Conservation (phyloP, 2,888 invertebrate species). For the Thymelicus acteon region DNA sequence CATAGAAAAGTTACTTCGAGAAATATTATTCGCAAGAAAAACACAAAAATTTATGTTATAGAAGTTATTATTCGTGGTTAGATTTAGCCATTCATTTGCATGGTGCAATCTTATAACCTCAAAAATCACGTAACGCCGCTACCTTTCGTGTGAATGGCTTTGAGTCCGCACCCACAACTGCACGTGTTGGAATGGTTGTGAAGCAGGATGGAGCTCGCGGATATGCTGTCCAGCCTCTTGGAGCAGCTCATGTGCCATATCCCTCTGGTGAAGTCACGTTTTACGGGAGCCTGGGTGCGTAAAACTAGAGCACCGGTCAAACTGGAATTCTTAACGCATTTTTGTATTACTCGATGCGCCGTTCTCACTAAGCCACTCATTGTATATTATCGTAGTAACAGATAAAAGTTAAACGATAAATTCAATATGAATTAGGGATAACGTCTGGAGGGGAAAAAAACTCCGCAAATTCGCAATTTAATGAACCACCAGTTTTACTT, state of each 20-base stretch:
- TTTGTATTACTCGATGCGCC: slow-evolving; percentile 80
- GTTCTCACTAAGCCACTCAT: slow-evolving; percentile 89
- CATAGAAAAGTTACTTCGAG: no score
- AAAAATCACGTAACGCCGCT: slow-evolving; percentile 47
- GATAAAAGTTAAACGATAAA: not conserved
- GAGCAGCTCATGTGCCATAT: slow-evolving; percentile 89
- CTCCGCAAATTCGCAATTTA: no score
- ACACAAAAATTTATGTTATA: not conserved
- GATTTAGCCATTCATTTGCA: slow-evolving; percentile 45
- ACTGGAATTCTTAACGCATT: slow-evolving; percentile 66
- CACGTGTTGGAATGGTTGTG: slow-evolving; percentile 86
- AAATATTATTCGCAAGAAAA: not conserved
- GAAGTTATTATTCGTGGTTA: not conserved
- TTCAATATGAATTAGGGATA: not conserved
- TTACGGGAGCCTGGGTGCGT: slow-evolving; percentile 73
- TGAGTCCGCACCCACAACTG: slow-evolving; percentile 87
- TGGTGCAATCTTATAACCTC: slow-evolving; percentile 65
- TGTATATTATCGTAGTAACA: slow-evolving; percentile 55
- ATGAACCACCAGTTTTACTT: no score
- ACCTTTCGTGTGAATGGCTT: slow-evolving; percentile 90
- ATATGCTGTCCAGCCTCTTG: slow-evolving; percentile 65
- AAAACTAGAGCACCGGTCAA: slow-evolving; percentile 68
- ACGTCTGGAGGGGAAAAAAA: slow-evolving; percentile 1
- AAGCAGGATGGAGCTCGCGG: slow-evolving; percentile 66
- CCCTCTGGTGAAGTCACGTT: slow-evolving; percentile 88